A percentile compares a stretch with the other conserved stretches of the same genome.
phyloP scores from a whole-genome alignment of 2,888 invertebrate genomes.

The Euplagia quadripunctaria region DNA sequence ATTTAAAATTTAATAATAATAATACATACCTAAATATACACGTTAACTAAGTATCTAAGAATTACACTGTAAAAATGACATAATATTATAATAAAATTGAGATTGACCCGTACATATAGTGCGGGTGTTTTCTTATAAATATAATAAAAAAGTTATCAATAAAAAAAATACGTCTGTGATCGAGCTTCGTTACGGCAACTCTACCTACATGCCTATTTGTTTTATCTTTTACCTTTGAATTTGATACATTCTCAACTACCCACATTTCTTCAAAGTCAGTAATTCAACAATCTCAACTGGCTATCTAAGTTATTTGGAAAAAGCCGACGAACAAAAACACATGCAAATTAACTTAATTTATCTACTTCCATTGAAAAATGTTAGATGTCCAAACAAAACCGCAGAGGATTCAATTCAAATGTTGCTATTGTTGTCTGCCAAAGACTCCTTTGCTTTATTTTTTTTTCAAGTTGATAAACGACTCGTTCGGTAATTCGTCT shows the following conservation, averaged over 20 bases:
- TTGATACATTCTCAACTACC: conserved; percentile 2
- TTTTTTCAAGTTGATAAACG: conserved; percentile 75
- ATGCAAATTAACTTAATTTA: conserved; percentile 58
- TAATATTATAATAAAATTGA: too few species aligned
- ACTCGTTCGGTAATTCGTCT: conserved; percentile 60
- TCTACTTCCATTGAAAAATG: conserved; percentile 63
- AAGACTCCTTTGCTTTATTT: conserved; percentile 70
- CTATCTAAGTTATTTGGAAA: conserved; percentile 40
- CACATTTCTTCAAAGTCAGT: conserved; percentile 32
- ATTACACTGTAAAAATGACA: too few species aligned
- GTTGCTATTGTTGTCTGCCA: conserved; percentile 82
- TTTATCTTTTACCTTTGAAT: neutral
- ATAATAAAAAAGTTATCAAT: too few species aligned
- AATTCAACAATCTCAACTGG: conserved; percentile 42
- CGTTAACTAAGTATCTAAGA: too few species aligned
- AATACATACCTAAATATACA: too few species aligned
- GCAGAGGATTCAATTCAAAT: conserved; percentile 82
- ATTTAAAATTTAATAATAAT: too few species aligned
- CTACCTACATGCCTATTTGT: too few species aligned
- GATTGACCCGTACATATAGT: too few species aligned
- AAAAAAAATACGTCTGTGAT: too few species aligned
- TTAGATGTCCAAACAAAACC: conserved; percentile 70
- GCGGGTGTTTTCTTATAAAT: too few species aligned
- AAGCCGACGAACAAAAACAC: conserved; percentile 43
- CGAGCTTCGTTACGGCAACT: too few species aligned